phyloP scores from a whole-genome alignment of 1,140 invertebrate genomes.

The Venturia canescens region DNA sequence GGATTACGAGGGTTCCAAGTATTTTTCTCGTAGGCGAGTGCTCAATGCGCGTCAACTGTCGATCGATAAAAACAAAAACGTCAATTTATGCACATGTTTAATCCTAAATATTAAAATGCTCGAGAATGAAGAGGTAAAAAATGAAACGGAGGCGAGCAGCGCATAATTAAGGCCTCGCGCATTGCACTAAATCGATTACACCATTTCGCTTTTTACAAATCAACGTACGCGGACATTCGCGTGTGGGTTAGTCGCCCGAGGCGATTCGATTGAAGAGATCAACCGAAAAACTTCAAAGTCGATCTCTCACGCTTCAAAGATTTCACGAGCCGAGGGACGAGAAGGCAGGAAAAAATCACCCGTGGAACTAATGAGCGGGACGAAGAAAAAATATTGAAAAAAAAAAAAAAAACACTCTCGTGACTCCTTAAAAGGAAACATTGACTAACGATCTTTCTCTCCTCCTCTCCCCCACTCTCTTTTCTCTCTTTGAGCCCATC shows the following conservation, averaged over 20 bases:
- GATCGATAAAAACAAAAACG: too few relatives aligned
- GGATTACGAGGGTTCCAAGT: too few relatives aligned
- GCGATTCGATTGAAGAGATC: slow-evolving; percentile 58
- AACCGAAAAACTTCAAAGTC: slow-evolving; percentile 45
- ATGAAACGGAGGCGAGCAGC: too few relatives aligned
- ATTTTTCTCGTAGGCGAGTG: too few relatives aligned
- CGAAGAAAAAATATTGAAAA: neutral
- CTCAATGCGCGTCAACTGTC: too few relatives aligned
- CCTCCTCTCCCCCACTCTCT: neutral
- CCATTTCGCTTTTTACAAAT: too few relatives aligned
- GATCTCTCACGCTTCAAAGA: slow-evolving; percentile 8
- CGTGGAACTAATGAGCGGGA: neutral
- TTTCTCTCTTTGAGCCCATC: slow-evolving; percentile 18
- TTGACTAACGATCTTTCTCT: neutral
- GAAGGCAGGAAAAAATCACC: neutral
- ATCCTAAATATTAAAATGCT: too few relatives aligned
- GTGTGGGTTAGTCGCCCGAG: slow-evolving; percentile 23
- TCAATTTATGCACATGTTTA: too few relatives aligned
- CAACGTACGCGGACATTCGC: too few relatives aligned
- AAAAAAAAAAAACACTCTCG: neutral
- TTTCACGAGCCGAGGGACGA: neutral
- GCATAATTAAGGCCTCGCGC: too few relatives aligned
- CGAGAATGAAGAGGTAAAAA: too few relatives aligned
- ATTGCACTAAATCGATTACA: too few relatives aligned
- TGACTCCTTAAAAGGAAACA: neutral